These are phyloP conservation scores for Stegostoma tigrinum DNA, from an alignment of 2,113 vertebrate genomes.

Conservation along the genomic window DNA sequence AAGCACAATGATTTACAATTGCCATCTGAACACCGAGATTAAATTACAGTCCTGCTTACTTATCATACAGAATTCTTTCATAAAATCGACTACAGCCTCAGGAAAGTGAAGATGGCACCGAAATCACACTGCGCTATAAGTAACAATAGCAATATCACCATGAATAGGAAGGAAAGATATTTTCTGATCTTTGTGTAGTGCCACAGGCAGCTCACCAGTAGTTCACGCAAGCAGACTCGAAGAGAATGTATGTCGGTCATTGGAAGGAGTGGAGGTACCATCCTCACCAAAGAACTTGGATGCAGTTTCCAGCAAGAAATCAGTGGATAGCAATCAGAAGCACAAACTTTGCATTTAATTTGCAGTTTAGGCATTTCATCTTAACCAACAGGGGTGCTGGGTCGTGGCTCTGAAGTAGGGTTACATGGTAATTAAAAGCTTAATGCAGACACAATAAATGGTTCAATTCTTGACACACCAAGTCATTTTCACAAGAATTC, in stretches of 20 bases:
- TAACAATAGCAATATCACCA: neutral
- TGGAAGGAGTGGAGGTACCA: neutral
- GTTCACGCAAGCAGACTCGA: neutral
- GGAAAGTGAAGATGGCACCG: neutral
- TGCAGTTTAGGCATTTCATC: neutral
- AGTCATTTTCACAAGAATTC: neutral
- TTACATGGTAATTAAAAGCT: neutral
- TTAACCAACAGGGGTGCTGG: neutral
- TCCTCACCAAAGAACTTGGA: neutral
- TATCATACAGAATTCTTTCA: neutral
- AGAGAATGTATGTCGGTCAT: neutral
- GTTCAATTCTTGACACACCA: neutral
- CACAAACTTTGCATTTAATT: neutral
- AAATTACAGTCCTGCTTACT: neutral
- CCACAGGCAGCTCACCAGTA: neutral
- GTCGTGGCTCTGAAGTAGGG: neutral
- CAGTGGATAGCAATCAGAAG: neutral
- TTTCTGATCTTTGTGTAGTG: neutral
- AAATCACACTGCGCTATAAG: neutral
- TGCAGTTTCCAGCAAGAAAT: neutral
- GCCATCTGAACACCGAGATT: neutral
- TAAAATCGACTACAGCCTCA: neutral
- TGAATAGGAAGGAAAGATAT: neutral
- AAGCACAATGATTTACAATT: neutral
- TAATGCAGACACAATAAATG: neutral